These are phyloP conservation scores for Ictalurus furcatus DNA, from an alignment of 2,113 vertebrate species.

Conservation along the genomic window DNA sequence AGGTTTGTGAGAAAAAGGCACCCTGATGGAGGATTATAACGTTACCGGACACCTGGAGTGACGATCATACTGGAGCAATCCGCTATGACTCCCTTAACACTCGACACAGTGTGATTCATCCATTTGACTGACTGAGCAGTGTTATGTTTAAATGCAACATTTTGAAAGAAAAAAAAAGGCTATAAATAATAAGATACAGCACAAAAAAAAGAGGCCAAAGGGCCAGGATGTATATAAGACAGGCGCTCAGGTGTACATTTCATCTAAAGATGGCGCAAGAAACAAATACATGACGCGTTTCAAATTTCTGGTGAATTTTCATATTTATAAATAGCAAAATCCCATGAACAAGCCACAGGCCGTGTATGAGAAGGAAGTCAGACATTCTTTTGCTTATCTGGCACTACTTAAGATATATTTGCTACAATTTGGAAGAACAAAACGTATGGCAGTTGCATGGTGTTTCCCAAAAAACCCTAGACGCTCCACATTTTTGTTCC, in stretches of 20 bases:
- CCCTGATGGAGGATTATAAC: neutral
- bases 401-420: neutral
- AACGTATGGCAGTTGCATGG: neutral
- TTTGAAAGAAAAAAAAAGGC: neutral
- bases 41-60: neutral
- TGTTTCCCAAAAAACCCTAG: neutral
- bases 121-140: neutral
- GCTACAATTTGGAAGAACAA: conserved; percentile 15
- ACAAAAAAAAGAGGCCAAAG: neutral
- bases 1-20: neutral
- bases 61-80: neutral
- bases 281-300: neutral
- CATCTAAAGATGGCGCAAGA: neutral
- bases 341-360: neutral
- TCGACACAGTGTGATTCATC: neutral
- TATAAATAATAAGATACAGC: conserved; percentile 8
- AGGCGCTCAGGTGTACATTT: neutral
- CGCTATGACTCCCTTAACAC: neutral
- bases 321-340: neutral
- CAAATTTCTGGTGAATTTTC: neutral
- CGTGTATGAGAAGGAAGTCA: neutral
- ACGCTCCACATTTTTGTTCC: neutral
- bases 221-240: neutral
- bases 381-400: conserved; percentile 1
- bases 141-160: neutral